A percentile compares a stretch with the other conserved stretches of the same genome.
Conservation (phyloP, 35 echinoderm and acorn worm genomes). For the Heliocidaris erythrogramma region DNA sequence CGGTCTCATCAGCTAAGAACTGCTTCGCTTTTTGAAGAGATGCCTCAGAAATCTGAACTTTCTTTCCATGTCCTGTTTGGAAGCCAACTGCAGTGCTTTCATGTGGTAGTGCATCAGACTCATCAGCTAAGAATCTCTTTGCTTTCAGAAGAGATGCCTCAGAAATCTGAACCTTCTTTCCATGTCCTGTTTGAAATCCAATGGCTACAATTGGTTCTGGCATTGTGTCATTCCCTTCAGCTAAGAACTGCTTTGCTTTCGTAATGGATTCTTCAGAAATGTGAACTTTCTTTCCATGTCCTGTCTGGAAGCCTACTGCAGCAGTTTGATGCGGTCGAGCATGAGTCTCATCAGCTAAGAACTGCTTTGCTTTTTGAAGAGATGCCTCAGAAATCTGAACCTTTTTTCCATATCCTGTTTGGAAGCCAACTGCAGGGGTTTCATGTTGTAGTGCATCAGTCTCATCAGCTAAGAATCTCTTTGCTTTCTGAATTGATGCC, state of each 20-base stretch:
- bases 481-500: conserved; percentile 19
- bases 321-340: neutral
- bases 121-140: conserved; percentile 29
- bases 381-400: conserved; percentile 25
- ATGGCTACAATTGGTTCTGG: no score
- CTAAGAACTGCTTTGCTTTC: conserved; percentile 45
- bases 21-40: neutral
- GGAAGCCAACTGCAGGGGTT: conserved; percentile 37
- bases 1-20: neutral
- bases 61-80: conserved; percentile 58
- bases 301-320: conserved; percentile 62
- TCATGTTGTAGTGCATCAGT: neutral
- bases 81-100: conserved; percentile 38
- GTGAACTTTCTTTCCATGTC: conserved; percentile 48
- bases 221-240: neutral
- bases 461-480: conserved; percentile 33
- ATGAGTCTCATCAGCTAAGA: neutral
- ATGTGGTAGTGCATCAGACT: neutral
- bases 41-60: conserved; percentile 30
- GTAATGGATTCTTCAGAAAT: conserved; percentile 55
- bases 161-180: neutral
- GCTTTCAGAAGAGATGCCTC: conserved; percentile 16
- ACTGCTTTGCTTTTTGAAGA: neutral
- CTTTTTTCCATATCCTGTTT: conserved; percentile 58
- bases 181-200: conserved; percentile 40